These are phyloP conservation scores for Polyommatus iphigenia DNA, from an alignment of 2,888 invertebrate species.

Conservation along the genomic window DNA sequence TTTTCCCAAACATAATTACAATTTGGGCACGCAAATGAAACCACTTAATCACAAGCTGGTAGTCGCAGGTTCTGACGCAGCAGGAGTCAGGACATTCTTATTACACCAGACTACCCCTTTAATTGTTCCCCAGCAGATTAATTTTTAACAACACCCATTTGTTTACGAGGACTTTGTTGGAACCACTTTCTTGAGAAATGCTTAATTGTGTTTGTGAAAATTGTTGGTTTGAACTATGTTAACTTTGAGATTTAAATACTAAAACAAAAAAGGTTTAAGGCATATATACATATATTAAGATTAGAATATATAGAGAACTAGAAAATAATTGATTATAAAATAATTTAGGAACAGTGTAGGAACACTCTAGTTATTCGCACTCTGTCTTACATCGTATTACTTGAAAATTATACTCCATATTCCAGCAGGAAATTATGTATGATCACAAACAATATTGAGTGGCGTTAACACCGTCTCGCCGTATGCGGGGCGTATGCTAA, in stretches of 20 bases:
- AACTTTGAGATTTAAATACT: not conserved
- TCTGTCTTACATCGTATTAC: not conserved
- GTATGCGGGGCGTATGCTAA: slow-evolving; percentile 14
- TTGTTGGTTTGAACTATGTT: not conserved
- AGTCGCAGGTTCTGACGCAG: not conserved
- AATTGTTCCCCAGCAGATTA: slow-evolving; percentile 3
- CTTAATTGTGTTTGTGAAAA: not conserved
- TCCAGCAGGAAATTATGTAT: not conserved
- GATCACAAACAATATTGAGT: slow-evolving; percentile 17
- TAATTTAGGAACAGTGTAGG: too few relatives aligned
- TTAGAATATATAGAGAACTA: too few relatives aligned
- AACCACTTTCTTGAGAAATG: not conserved
- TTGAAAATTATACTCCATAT: not conserved
- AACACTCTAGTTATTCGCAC: not conserved
- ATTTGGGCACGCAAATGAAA: not conserved
- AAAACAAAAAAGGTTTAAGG: too few relatives aligned
- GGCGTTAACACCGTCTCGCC: slow-evolving; percentile 15
- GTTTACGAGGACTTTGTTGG: not conserved
- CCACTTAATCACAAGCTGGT: not conserved
- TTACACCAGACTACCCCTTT: not conserved
- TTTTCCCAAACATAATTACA: not conserved
- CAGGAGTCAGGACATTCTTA: not conserved
- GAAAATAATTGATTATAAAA: too few relatives aligned
- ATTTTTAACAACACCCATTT: slow-evolving; percentile 3
- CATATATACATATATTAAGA: too few relatives aligned